phyloP scores from a whole-genome alignment of 2,797 vertebrate genomes.

The Delichon dasypus region DNA sequence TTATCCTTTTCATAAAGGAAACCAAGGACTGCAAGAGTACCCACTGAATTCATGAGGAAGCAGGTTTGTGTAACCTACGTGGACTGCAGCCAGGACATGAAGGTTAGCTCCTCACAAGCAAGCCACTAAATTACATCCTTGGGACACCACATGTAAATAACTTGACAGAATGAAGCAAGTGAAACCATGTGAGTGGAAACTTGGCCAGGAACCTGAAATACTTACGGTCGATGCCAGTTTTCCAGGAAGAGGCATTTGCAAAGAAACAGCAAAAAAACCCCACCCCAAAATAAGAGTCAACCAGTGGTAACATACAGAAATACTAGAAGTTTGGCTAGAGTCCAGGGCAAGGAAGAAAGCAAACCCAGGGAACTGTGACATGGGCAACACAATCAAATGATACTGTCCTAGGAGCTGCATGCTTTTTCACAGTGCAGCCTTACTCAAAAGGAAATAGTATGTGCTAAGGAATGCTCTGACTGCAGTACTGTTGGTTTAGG shows the following conservation, averaged over 20 bases:
- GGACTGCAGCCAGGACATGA: not conserved
- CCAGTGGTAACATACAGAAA: fast-evolving
- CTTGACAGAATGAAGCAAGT: not conserved
- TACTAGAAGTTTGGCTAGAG: not conserved
- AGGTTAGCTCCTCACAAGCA: not conserved
- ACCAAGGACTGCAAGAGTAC: not conserved
- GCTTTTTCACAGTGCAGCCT: not conserved
- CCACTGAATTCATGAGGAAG: not conserved
- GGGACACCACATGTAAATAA: not conserved
- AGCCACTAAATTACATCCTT: not conserved
- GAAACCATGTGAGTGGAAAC: not conserved
- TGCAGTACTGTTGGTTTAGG: not conserved
- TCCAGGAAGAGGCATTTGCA: not conserved
- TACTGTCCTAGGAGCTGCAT: fast-evolving
- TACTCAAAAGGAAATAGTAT: not conserved
- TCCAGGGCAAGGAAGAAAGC: not conserved
- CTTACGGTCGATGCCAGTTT: not conserved
- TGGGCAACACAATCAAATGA: fast-evolving
- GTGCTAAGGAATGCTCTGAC: not conserved
- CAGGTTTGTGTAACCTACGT: not conserved
- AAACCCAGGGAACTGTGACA: not conserved
- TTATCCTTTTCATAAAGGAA: not conserved
- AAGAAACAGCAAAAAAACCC: fast-evolving
- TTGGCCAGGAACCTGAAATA: not conserved
- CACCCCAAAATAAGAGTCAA: not conserved